These are phyloP conservation scores for Halichoerus grypus DNA, from an alignment of 2,113 vertebrate species.

Conservation along the genomic window DNA sequence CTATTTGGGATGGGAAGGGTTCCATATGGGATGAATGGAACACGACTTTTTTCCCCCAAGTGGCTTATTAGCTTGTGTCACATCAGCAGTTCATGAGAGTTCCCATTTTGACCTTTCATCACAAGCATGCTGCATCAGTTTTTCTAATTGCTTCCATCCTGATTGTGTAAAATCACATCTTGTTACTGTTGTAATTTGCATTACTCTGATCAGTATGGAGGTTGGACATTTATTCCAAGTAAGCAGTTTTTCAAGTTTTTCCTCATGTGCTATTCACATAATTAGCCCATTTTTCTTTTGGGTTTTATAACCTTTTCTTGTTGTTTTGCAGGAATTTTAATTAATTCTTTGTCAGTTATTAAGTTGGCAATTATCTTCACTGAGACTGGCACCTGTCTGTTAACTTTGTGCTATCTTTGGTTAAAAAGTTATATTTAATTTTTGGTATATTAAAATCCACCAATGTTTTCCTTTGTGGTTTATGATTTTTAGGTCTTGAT, in stretches of 20 bases:
- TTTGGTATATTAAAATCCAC: constrained; percentile 30
- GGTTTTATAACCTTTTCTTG: background rate
- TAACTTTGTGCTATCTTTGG: background rate
- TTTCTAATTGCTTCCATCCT: background rate
- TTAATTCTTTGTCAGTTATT: constrained; percentile 32
- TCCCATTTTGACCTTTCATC: background rate
- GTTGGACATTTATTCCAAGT: background rate
- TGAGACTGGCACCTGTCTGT: constrained; percentile 6
- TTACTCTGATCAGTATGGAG: background rate
- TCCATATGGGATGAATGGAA: background rate
- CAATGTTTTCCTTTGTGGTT: background rate
- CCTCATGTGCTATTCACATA: background rate
- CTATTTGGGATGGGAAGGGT: background rate
- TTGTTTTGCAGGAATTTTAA: constrained; percentile 13
- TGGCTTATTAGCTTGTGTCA: background rate
- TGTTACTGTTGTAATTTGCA: background rate
- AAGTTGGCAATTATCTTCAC: constrained; percentile 23
- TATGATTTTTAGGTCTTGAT: background rate
- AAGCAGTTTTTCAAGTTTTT: background rate
- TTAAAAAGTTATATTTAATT: constrained; percentile 17
- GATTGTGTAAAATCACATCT: background rate
- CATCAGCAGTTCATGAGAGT: background rate
- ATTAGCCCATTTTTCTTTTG: background rate
- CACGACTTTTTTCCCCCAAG: background rate
- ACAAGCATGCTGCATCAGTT: fast-evolving